Percentiles rank a stretch among this genome's conserved stretches.
These are phyloP conservation scores for Anadara kagoshimensis DNA, from an alignment of 1,140 invertebrate species.

Conservation along the genomic window DNA sequence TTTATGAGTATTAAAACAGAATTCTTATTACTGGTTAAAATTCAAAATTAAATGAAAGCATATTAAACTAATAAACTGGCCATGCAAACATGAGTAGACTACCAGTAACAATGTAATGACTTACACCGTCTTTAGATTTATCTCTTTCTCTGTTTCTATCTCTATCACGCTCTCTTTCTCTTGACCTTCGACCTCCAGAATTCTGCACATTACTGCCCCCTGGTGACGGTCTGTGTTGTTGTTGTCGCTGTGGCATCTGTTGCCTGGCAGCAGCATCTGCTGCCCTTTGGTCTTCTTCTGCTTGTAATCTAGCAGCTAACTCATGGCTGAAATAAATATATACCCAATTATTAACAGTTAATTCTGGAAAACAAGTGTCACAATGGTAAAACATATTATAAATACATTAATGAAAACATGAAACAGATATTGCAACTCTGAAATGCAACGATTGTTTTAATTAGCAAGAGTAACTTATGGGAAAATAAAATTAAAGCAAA, in stretches of 20 bases:
- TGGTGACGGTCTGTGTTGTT: slow-evolving; percentile 13
- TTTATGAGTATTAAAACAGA: no score
- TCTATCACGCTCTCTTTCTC: slow-evolving; percentile 22
- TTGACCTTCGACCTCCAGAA: slow-evolving; percentile 7
- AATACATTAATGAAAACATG: neutral
- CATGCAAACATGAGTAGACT: no score
- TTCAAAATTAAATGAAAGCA: no score
- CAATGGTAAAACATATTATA: neutral
- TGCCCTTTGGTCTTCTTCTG: slow-evolving; percentile 70
- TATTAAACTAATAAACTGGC: no score
- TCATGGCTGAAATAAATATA: slow-evolving; percentile 66
- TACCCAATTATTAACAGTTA: neutral
- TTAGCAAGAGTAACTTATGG: neutral
- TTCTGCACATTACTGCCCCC: neutral
- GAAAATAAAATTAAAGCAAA: no score
- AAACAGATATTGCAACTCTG: neutral
- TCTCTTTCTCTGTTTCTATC: slow-evolving; percentile 32
- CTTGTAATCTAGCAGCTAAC: slow-evolving; percentile 73
- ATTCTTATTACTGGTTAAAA: no score
- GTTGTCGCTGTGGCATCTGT: slow-evolving; percentile 31
- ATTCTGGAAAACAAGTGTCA: neutral
- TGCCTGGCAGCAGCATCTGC: slow-evolving; percentile 36
- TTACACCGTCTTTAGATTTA: slow-evolving; percentile 24
- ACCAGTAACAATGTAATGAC: neutral
- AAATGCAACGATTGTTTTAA: neutral